Base-by-base conservation (phyloP, 2,888 invertebrate genomes). In the Ophion ellenae region DNA sequence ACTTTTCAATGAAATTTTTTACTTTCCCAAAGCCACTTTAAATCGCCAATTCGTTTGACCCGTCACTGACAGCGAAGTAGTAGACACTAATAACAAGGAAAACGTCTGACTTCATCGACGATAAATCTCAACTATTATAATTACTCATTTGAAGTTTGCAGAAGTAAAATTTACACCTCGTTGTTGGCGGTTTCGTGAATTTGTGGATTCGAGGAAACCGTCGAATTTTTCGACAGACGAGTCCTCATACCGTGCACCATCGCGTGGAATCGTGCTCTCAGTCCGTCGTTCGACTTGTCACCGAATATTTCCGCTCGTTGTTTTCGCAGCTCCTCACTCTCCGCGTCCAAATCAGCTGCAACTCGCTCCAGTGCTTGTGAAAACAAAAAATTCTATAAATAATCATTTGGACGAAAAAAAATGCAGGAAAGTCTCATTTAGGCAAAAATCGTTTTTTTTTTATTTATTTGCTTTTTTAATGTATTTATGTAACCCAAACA, bases 301-400 rank as follows among this genome's bases (percentile, higher is more conserved):
- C 84, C 88, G 40, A 86, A 66, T 28, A 81, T 67, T 77, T 89
- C 89, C 70, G 85, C 84, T 32, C 86, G 87, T 59, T 91, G 89
- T 69, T 87, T 90, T 40, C 90, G 86, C 40, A 89, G 59, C 76
- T 91, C 90, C 59, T 90, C 95, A 90, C 95, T 95, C 89, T 96
- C 95, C 7, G 95, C 94, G 88, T 95, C 95, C 82, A 96, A 96
- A 91, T 96, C 96, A 84, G 95, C 95, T 93, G 96, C 95, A 83
- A 97, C 95, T 86, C 96, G 94, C 89, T 96, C 96, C 93, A 97
- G 92, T 45, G 97, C 97, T 97, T 92, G 53, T 64, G 47, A 83
- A 88, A 57, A 47, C 40, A 61, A 76, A 78, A 67, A 79, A 84
- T 63, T 71, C 53, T 84, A 40, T 5, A 36, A n/a, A 69, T 45